Percentiles rank a stretch among this genome's conserved stretches.
Evolutionary conservation across 2,797 vertebrate genomes (phyloP).

Genomic region (Catostomus latipinnis): DNA sequence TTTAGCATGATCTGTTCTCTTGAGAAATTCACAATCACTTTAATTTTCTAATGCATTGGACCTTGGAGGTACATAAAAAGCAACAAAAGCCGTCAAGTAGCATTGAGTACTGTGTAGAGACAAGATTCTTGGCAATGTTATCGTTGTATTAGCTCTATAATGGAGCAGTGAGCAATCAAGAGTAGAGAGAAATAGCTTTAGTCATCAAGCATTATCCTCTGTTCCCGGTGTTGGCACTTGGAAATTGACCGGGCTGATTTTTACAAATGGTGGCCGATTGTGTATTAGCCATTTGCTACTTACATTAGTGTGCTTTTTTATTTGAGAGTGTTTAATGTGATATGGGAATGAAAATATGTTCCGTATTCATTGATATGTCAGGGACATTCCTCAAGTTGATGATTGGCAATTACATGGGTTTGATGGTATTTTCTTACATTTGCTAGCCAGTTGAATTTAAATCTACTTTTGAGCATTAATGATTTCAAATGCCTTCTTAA

Average conservation of each 20-base stretch:
- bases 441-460: not conserved
- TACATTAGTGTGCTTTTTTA: not conserved
- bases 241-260: conserved; percentile 19
- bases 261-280: conserved; percentile 3
- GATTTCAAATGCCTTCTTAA: not conserved
- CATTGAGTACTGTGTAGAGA: not conserved
- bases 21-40: not conserved
- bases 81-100: not conserved
- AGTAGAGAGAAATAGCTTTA: conserved; percentile 8
- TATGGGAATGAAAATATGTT: not conserved
- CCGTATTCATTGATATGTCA: not conserved
- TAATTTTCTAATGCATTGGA: conserved; percentile 8
- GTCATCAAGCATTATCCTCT: conserved; percentile 8
- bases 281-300: conserved; percentile 3
- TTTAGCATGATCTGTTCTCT: conserved; percentile 7
- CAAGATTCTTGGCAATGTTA: not conserved
- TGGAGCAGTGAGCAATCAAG: conserved; percentile 4
- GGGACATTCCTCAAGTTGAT: not conserved
- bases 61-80: conserved; percentile 10
- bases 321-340: not conserved
- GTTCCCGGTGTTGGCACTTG: conserved; percentile 12
- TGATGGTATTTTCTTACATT: not conserved
- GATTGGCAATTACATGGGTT: not conserved
- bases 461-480: not conserved
- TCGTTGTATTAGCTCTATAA: not conserved